Conservation (phyloP, 2,888 invertebrate species). For the Dioctria linearis region DNA sequence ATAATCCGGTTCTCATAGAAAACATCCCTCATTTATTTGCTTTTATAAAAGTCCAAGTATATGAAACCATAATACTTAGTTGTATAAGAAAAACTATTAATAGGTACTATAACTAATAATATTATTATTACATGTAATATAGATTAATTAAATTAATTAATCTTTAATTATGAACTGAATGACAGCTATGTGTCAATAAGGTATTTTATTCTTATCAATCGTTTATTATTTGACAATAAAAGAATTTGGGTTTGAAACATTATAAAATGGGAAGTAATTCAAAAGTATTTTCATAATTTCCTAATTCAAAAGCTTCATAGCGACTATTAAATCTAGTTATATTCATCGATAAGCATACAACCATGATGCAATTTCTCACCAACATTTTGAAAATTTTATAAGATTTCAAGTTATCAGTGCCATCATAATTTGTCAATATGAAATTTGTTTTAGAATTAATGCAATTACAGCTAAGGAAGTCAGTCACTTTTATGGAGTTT, state of each 20-base stretch:
- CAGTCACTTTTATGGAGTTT: background rate
- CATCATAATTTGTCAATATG: slow-evolving; percentile 7
- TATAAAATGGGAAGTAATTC: background rate
- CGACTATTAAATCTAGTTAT: background rate
- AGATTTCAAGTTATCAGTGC: background rate
- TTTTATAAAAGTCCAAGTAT: too few species aligned
- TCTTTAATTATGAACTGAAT: too few species aligned
- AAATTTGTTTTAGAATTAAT: background rate
- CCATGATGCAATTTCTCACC: background rate
- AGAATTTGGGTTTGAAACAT: background rate
- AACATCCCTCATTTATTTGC: too few species aligned
- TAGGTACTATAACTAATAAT: too few species aligned
- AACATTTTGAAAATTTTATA: slow-evolving; percentile 3
- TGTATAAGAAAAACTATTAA: too few species aligned
- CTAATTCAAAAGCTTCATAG: slow-evolving; percentile 18
- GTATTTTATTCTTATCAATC: slow-evolving; percentile 11
- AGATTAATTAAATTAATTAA: too few species aligned
- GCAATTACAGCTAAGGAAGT: background rate
- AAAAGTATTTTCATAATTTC: background rate
- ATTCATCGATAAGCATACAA: background rate
- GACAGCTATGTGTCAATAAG: background rate
- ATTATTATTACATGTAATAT: too few species aligned
- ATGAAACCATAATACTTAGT: too few species aligned
- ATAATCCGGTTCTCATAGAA: too few species aligned
- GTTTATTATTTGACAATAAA: background rate